A percentile compares a stretch with the other conserved stretches of the same genome.
These are phyloP conservation scores for Brachyalestes nurse DNA, from an alignment of 2,797 vertebrate genomes.

Conservation along the genomic window DNA sequence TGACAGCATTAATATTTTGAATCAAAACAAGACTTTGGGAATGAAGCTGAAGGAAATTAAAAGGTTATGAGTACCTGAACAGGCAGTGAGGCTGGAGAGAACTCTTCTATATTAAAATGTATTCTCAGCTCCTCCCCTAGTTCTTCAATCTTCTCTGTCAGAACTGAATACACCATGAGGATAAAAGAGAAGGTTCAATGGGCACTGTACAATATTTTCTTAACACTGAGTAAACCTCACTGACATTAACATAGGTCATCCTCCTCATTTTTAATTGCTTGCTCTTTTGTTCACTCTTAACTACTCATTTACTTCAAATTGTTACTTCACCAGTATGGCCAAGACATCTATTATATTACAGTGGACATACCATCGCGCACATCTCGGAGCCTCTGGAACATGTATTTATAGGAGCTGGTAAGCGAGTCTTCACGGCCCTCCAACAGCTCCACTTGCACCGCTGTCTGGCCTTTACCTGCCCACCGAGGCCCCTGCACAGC, in stretches of 20 bases:
- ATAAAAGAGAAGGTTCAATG: not conserved
- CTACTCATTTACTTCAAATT: not conserved
- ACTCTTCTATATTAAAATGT: slow-evolving; percentile 87
- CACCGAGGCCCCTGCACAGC: slow-evolving; percentile 76
- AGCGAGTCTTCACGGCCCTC: slow-evolving; percentile 72
- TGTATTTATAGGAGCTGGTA: slow-evolving; percentile 83
- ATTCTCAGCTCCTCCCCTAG: slow-evolving; percentile 80
- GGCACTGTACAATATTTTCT: not conserved
- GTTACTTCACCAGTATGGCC: not conserved
- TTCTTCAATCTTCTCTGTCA: slow-evolving; percentile 87
- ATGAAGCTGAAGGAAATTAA: not conserved
- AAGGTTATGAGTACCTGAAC: slow-evolving; percentile 79
- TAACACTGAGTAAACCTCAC: not conserved
- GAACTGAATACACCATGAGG: slow-evolving; percentile 66
- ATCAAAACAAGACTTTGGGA: not conserved
- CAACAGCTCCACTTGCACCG: slow-evolving; percentile 69
- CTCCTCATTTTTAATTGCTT: no score
- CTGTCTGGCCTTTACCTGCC: slow-evolving; percentile 60
- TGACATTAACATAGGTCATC: not conserved
- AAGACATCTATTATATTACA: not conserved
- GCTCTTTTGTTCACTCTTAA: not conserved
- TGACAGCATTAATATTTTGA: not conserved
- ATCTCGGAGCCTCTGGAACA: slow-evolving; percentile 90
- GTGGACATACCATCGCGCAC: slow-evolving; percentile 81
- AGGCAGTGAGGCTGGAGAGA: slow-evolving; percentile 79